Evolutionary conservation across 2,113 vertebrate species (phyloP).

Genomic region (Alosa alosa): DNA sequence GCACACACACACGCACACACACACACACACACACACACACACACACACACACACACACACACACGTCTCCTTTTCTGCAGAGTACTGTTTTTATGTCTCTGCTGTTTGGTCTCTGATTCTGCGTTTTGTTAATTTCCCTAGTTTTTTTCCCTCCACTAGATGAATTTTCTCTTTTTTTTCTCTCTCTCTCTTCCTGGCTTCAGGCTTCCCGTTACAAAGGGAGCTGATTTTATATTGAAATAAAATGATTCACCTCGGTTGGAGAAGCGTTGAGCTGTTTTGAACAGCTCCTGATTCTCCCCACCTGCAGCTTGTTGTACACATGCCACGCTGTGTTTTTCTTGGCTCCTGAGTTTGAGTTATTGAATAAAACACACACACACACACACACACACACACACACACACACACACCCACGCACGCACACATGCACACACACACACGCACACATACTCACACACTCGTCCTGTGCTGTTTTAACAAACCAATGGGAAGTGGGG

Average conservation of each 20-base stretch:
- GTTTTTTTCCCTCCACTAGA: background rate
- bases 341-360: conserved; percentile 15
- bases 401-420: background rate
- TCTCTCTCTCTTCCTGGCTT: background rate
- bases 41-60: background rate
- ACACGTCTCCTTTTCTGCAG: background rate
- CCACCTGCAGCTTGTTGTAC: conserved; percentile 8
- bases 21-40: background rate
- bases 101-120: background rate
- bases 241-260: background rate
- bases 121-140: background rate
- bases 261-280: background rate
- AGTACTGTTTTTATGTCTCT: background rate
- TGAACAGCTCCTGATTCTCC: background rate
- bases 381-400: background rate
- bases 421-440: background rate
- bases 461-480: conserved; percentile 5
- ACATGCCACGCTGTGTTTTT: conserved; percentile 19
- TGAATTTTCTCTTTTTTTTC: background rate
- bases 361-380: conserved; percentile 14
- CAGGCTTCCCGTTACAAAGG: background rate
- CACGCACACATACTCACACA: background rate
- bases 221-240: conserved; percentile 10
- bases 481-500: background rate
- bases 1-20: background rate